Evolutionary conservation across 1,140 invertebrate genomes (phyloP).

Genomic region (Oreohelix idahoensis): DNA sequence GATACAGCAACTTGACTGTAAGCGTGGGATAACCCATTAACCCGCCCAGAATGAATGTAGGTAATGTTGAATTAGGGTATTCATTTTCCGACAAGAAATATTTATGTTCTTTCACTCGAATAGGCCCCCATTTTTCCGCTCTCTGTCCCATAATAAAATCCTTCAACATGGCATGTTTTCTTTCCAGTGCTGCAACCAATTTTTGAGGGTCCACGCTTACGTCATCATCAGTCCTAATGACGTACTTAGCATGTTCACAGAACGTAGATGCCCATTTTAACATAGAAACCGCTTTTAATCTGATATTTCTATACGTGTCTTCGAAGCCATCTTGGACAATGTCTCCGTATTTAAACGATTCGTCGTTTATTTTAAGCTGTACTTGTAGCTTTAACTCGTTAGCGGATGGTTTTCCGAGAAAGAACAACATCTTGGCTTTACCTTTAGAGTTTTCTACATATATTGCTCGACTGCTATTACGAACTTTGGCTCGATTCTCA

Average conservation of each 20-base stretch:
- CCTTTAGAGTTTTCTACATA: background rate
- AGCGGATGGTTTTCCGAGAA: background rate
- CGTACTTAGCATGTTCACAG: slow-evolving; percentile 18
- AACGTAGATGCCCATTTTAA: slow-evolving; percentile 6
- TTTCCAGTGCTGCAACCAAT: background rate
- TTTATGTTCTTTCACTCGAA: background rate
- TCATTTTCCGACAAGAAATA: slow-evolving; percentile 12
- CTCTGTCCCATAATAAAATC: background rate
- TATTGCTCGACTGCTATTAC: background rate
- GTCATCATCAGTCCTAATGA: slow-evolving; percentile 33
- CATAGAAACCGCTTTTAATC: slow-evolving; percentile 8
- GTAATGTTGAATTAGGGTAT: slow-evolving; percentile 13
- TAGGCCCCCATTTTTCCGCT: background rate
- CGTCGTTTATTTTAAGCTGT: background rate
- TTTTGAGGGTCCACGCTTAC: background rate
- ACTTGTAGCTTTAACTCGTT: background rate
- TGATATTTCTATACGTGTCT: slow-evolving; percentile 26
- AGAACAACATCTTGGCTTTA: slow-evolving; percentile 9
- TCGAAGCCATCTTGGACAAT: slow-evolving; percentile 24
- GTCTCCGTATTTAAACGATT: slow-evolving; percentile 8
- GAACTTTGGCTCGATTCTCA: background rate
- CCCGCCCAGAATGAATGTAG: background rate
- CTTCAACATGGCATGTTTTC: too few relatives aligned
- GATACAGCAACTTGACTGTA: slow-evolving; percentile 23
- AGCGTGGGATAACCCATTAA: slow-evolving; percentile 6